phyloP scores from a whole-genome alignment of 1,140 invertebrate species.

The Portunus trituberculatus region DNA sequence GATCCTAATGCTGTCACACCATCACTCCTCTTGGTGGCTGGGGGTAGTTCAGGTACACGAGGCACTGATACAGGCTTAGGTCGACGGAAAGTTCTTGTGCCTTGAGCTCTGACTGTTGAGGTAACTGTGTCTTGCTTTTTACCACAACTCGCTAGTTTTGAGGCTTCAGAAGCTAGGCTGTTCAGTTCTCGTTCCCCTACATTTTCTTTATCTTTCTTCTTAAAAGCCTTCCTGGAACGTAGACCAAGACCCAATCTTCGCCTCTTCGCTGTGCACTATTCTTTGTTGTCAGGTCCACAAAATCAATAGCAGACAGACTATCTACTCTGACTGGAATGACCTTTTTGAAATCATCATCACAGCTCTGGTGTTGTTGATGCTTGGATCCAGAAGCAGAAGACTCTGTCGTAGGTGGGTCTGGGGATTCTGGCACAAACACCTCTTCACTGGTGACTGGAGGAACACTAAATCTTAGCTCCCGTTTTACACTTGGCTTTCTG shows the following conservation, averaged over 20 bases:
- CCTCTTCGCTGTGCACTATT: conserved; percentile 63
- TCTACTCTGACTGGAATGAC: conserved; percentile 68
- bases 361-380: conserved; percentile 34
- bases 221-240: conserved; percentile 75
- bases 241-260: conserved; percentile 73
- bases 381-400: conserved; percentile 34
- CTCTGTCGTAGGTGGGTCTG: conserved; percentile 61
- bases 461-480: conserved; percentile 76
- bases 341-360: not conserved
- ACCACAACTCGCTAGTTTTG: conserved; percentile 60
- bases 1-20: not conserved
- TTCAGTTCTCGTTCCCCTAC: conserved; percentile 53
- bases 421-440: conserved; percentile 75
- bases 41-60: conserved; percentile 61
- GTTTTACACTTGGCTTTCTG: conserved; percentile 76
- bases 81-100: conserved; percentile 68
- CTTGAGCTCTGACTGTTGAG: conserved; percentile 35
- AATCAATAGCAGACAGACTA: conserved; percentile 69
- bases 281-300: conserved; percentile 68
- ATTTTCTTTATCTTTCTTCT: conserved; percentile 75
- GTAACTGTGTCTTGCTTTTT: conserved; percentile 48
- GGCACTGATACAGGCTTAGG: conserved; percentile 75
- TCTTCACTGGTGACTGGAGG: conserved; percentile 76
- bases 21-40: not conserved
- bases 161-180: not conserved